A percentile compares a stretch with the other conserved stretches of the same genome.
Conservation (phyloP, 2,888 invertebrate genomes). For the Chymomyza fuscimana region DNA sequence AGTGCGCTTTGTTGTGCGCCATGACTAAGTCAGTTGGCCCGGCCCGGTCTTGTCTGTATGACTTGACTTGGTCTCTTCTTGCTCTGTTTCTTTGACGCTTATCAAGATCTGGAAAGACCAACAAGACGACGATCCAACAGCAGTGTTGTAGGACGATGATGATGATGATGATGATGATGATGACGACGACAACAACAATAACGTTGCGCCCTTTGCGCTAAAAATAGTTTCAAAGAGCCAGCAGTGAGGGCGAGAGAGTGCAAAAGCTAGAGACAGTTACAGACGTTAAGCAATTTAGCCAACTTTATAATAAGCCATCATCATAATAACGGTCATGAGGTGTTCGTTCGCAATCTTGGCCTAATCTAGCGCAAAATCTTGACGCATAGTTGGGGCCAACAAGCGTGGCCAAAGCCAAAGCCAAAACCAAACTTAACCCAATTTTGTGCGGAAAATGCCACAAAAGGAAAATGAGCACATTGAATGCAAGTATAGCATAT, state of each 20-base stretch:
- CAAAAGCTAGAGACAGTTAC: not conserved
- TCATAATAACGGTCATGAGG: slow-evolving; percentile 9
- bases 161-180: not conserved
- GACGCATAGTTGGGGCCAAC: not conserved
- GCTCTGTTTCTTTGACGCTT: not conserved
- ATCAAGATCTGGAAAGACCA: not conserved
- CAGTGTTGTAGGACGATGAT: not conserved
- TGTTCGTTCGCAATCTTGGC: not conserved
- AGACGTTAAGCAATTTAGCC: not conserved
- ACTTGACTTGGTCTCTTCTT: not conserved
- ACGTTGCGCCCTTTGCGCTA: slow-evolving; percentile 62
- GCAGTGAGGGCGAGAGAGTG: not conserved
- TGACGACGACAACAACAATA: not conserved
- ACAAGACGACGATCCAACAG: not conserved
- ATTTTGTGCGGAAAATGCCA: slow-evolving; percentile 52
- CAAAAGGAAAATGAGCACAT: slow-evolving; percentile 75
- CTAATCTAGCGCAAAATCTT: slow-evolving; percentile 15
- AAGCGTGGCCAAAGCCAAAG: slow-evolving; percentile 14
- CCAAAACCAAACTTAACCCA: slow-evolving; percentile 65
- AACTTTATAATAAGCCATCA: slow-evolving; percentile 2
- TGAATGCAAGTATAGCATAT: slow-evolving; percentile 27
- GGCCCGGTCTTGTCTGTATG: not conserved
- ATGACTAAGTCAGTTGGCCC: not conserved
- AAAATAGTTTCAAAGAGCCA: slow-evolving; percentile 50
- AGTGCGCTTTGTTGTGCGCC: slow-evolving; percentile 41